Evolutionary conservation across 2,888 invertebrate species (phyloP).

Genomic region (Oeneis ivallda): DNA sequence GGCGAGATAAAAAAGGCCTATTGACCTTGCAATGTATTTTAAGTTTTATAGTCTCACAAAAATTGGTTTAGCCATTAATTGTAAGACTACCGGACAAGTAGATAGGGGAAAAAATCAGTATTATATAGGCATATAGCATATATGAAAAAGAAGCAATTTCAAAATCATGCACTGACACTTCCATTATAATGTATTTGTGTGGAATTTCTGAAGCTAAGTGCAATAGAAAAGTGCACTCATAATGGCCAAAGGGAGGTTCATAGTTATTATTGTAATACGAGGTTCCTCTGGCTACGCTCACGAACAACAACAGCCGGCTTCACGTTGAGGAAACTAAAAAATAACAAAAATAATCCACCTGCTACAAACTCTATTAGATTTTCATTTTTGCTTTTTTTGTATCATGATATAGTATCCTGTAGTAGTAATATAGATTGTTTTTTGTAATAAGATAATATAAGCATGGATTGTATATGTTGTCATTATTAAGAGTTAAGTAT

Average conservation of each 20-base stretch:
- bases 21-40: not conserved
- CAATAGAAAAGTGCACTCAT: conserved; percentile 52
- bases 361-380: not conserved
- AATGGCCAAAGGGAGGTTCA: conserved; percentile 76
- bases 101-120: too few relatives aligned
- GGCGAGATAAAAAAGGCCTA: not conserved
- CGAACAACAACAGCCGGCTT: conserved; percentile 63
- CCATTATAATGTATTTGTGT: not conserved
- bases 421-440: too few relatives aligned
- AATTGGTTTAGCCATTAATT: not conserved
- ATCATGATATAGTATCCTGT: too few relatives aligned
- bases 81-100: not conserved
- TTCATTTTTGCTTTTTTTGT: not conserved
- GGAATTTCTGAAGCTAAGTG: conserved; percentile 26
- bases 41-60: too few relatives aligned
- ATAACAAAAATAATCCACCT: conserved; percentile 65
- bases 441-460: too few relatives aligned
- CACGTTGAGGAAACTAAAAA: conserved; percentile 64
- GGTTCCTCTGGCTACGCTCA: conserved; percentile 73
- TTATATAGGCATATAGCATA: too few relatives aligned
- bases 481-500: conserved; percentile 8
- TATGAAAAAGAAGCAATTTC: not conserved
- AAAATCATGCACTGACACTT: not conserved
- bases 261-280: conserved; percentile 77
- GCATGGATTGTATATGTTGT: conserved; percentile 6